A percentile compares a stretch with the other conserved stretches of the same genome.
Evolutionary conservation across 37 sponge, comb jelly and placozoan genomes (phyloP).

Genomic region (Cliona cf. orientalis): DNA sequence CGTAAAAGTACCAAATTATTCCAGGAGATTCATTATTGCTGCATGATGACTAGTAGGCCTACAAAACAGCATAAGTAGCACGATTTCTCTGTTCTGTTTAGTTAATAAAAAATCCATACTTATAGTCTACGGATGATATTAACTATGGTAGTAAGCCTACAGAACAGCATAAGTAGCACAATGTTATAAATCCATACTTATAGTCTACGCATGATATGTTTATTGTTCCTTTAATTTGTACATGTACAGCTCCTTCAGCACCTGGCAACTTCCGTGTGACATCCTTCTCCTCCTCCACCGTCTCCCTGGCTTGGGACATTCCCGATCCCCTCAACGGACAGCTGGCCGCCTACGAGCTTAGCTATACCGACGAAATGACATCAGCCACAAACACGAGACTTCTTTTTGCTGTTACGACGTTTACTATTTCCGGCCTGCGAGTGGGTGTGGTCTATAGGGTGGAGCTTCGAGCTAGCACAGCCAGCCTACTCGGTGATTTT

Average conservation of each 20-base stretch:
- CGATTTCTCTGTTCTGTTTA: no score
- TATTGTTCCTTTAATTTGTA: background rate
- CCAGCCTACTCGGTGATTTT: constrained; percentile 20
- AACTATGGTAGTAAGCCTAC: background rate
- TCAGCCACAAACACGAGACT: background rate
- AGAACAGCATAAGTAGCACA: background rate
- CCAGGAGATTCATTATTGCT: no score
- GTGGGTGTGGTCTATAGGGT: constrained; percentile 43
- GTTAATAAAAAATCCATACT: no score
- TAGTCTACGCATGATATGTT: no score
- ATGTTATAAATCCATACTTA: no score
- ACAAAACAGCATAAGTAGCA: no score
- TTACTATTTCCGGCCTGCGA: constrained; percentile 14
- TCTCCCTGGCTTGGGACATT: constrained; percentile 51
- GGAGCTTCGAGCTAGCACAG: constrained; percentile 52
- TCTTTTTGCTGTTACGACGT: constrained; percentile 17
- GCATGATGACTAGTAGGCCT: no score
- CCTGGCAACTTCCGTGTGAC: constrained; percentile 54
- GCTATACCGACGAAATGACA: constrained; percentile 14
- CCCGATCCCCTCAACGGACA: constrained; percentile 65
- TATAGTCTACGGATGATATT: no score
- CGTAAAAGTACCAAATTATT: no score
- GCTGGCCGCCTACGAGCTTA: constrained; percentile 46
- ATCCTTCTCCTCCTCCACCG: constrained; percentile 30
- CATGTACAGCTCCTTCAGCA: constrained; percentile 57